These are phyloP conservation scores for Mimumesa dahlbomi DNA, from an alignment of 2,888 invertebrate species.

Conservation along the genomic window DNA sequence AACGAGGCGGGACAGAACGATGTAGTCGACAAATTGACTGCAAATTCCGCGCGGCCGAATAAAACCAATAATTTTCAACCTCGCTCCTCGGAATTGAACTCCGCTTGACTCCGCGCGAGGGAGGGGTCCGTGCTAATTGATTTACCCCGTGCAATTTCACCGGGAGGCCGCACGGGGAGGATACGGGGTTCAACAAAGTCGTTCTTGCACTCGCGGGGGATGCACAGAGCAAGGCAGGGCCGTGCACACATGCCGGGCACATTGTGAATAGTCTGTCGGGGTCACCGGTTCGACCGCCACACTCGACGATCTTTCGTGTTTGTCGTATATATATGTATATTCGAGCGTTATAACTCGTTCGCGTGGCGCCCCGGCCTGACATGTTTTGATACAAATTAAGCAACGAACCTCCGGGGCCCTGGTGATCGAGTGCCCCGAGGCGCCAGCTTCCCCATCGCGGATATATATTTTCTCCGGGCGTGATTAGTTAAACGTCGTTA, in stretches of 20 bases:
- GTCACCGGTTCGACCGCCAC: slow-evolving; percentile 8
- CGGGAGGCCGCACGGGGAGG: not conserved
- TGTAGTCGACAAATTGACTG: not conserved
- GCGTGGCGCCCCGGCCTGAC: slow-evolving; percentile 66
- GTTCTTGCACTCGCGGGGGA: slow-evolving; percentile 27
- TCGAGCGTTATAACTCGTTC: slow-evolving; percentile 51
- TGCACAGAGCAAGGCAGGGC: too few relatives aligned
- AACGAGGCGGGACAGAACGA: too few relatives aligned
- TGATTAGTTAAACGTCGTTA: slow-evolving; percentile 79
- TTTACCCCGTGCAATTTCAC: slow-evolving; percentile 2
- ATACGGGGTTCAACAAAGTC: slow-evolving; percentile 8
- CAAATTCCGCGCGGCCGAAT: too few relatives aligned
- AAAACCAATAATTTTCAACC: slow-evolving; percentile 22
- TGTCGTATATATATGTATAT: too few relatives aligned
- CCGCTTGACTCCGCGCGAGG: not conserved
- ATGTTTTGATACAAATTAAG: slow-evolving; percentile 75
- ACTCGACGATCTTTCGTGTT: slow-evolving; percentile 18
- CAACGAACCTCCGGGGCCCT: slow-evolving; percentile 50
- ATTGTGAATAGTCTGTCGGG: slow-evolving; percentile 41
- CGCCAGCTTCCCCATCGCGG: slow-evolving; percentile 67
- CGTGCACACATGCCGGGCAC: slow-evolving; percentile 54
- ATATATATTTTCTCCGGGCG: slow-evolving; percentile 73
- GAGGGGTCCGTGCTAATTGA: not conserved
- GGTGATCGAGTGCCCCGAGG: slow-evolving; percentile 61
- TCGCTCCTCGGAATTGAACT: not conserved